Percentiles rank a stretch among this genome's conserved stretches.
Conservation (phyloP, 2,797 vertebrate species). For the Craterocephalus amniculus region DNA sequence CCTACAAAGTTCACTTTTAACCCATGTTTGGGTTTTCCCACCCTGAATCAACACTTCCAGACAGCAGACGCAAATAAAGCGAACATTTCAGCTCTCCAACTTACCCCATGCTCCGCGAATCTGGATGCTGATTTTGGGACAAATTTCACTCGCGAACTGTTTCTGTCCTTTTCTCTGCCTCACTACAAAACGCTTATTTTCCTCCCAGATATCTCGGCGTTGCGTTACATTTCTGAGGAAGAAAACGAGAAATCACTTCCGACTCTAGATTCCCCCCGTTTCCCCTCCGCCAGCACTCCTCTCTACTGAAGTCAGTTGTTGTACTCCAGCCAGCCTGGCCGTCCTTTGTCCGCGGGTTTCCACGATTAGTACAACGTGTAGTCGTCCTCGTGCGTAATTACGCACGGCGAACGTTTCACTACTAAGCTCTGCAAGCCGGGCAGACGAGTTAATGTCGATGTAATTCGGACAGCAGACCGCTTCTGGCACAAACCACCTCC, state of each 20-base stretch:
- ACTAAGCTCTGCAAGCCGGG: conserved; percentile 18
- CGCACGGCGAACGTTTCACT: conserved; percentile 49
- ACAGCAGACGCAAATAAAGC: not conserved
- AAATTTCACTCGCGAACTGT: conserved; percentile 40
- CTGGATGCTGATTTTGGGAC: conserved; percentile 36
- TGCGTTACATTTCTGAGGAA: conserved; percentile 51
- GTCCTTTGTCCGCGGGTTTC: conserved; percentile 72
- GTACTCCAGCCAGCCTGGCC: conserved; percentile 47
- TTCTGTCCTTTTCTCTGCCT: conserved; percentile 5
- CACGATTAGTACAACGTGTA: conserved; percentile 30
- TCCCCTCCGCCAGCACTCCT: conserved; percentile 53
- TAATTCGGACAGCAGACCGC: conserved; percentile 23
- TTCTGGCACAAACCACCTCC: conserved; percentile 34
- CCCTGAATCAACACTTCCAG: conserved; percentile 26
- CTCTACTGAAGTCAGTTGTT: conserved; percentile 63
- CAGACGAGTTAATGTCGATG: conserved; percentile 36
- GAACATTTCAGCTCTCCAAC: conserved; percentile 39
- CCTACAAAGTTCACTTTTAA: conserved; percentile 60
- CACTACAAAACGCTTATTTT: conserved; percentile 24
- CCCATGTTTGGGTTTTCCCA: conserved; percentile 10
- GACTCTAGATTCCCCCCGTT: conserved; percentile 53
- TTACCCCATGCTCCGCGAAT: conserved; percentile 77
- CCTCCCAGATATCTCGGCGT: conserved; percentile 24
- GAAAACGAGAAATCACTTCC: conserved; percentile 62
- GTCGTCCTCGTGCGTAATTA: conserved; percentile 65